phyloP scores from a whole-genome alignment of 64 coral and sea anemone species.

The Dendrophyllia cribrosa region DNA sequence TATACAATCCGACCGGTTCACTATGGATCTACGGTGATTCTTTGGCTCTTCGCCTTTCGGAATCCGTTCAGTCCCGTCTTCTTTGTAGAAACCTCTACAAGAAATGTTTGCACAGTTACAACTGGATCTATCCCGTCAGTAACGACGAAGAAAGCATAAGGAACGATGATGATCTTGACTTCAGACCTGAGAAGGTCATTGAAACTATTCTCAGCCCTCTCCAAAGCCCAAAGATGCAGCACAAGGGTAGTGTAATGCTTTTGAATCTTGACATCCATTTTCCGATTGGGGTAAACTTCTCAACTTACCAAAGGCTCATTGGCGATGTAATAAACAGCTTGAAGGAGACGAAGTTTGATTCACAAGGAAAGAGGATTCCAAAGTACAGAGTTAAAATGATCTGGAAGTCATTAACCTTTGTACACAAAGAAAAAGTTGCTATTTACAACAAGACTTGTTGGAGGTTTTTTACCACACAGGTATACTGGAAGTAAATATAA shows the following conservation, averaged over 20 bases:
- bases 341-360: slow-evolving; percentile 36
- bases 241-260: slow-evolving; percentile 50
- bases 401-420: slow-evolving; percentile 38
- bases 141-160: slow-evolving; percentile 37
- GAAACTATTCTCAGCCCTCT: slow-evolving; percentile 32
- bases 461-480: slow-evolving; percentile 51
- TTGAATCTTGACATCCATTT: slow-evolving; percentile 86
- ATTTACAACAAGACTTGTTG: background rate
- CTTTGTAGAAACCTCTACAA: slow-evolving; percentile 51
- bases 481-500: background rate
- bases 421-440: slow-evolving; percentile 32
- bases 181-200: slow-evolving; percentile 40
- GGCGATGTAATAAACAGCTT: slow-evolving; percentile 41
- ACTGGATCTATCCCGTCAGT: slow-evolving; percentile 86
- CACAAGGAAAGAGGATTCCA: background rate
- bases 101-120: slow-evolving; percentile 61
- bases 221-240: background rate
- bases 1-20: slow-evolving; percentile 3
- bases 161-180: slow-evolving; percentile 75
- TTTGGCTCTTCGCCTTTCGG: slow-evolving; percentile 50
- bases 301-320: slow-evolving; percentile 71
- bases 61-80: slow-evolving; percentile 19
- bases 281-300: slow-evolving; percentile 67
- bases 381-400: slow-evolving; percentile 22
- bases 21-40: slow-evolving; percentile 91